A percentile compares a stretch with the other conserved stretches of the same genome.
Evolutionary conservation across 1,140 invertebrate genomes (phyloP).

Genomic region (Diorhabda elongata): DNA sequence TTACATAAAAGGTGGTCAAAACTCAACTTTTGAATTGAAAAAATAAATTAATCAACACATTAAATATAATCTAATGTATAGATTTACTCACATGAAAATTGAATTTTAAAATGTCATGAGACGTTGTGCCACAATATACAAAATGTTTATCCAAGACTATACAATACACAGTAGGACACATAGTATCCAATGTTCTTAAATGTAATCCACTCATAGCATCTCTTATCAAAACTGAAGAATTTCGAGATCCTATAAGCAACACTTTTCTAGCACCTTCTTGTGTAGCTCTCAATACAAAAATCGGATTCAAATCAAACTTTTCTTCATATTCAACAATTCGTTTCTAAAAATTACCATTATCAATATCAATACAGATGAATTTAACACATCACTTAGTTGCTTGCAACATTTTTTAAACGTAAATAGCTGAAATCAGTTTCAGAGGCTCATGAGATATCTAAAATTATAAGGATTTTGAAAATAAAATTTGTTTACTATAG

Average conservation of each 20-base stretch:
- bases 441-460: too few relatives aligned
- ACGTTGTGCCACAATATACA: slow-evolving; percentile 42
- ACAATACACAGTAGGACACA: slow-evolving; percentile 38
- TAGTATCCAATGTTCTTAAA: slow-evolving; percentile 40
- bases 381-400: too few relatives aligned
- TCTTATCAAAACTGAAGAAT: slow-evolving; percentile 52
- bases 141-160: slow-evolving; percentile 36
- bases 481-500: too few relatives aligned
- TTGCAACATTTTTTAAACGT: too few relatives aligned
- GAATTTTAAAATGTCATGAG: slow-evolving; percentile 40
- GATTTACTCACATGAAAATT: slow-evolving; percentile 39
- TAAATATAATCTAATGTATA: neutral
- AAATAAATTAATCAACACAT: too few relatives aligned
- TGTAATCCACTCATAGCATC: slow-evolving; percentile 53
- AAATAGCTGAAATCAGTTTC: too few relatives aligned
- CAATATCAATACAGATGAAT: too few relatives aligned
- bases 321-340: slow-evolving; percentile 47
- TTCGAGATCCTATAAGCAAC: slow-evolving; percentile 53
- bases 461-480: too few relatives aligned
- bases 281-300: slow-evolving; percentile 52
- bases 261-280: slow-evolving; percentile 54
- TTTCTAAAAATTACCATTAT: slow-evolving; percentile 36
- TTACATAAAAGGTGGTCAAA: too few relatives aligned
- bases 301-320: slow-evolving; percentile 48
- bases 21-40: too few relatives aligned